Base-by-base conservation (phyloP, 1,140 invertebrate species). In the Bombus balteatus region DNA sequence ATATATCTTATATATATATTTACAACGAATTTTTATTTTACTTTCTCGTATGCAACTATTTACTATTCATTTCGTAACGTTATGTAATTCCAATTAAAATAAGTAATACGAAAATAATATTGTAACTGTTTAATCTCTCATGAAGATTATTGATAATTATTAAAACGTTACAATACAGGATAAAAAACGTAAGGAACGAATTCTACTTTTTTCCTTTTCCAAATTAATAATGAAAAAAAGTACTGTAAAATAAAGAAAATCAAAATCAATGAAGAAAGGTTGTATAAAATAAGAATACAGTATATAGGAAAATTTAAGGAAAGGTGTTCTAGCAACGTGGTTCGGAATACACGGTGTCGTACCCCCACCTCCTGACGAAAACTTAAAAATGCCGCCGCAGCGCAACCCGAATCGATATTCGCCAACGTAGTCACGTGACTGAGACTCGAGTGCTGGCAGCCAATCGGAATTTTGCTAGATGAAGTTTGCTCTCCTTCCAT, bases 371-470 rank as follows among this genome's bases (percentile, higher is more conserved):
- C 73, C 79, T 70, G 83, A 89, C 92, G 93, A 94, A 95, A 97
- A 97, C 96, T 97, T 97, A 97, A 97, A 97, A 97, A 97, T 97
- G 96, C 97, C 97, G 97, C 96, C 96, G 96, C 96, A 96, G 95
- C 95, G 96, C 96, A 91, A 95, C 96, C 96, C 96, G 96, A 97
- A 97, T 97, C 96, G 96, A 97, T 97, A 97, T 95, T 95, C 95
- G 94, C 95, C 95, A 93, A 89, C 88, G 81, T 66, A 94, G 94
- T 96, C 96, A 97, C 96, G 96, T 97, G 96, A 95, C 91, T 91
- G 87, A 93, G 91, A 90, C 90, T 87, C 93, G 93, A 94, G 94
- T 94, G 95, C 95, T 95, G 94, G 88, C 89, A 85, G 90, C 94
- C 93, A 95, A 94, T 92, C 72, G 59, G 81, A 70, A 76, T 32